Conservation (phyloP, 1,140 invertebrate genomes). For the Mya arenaria region DNA sequence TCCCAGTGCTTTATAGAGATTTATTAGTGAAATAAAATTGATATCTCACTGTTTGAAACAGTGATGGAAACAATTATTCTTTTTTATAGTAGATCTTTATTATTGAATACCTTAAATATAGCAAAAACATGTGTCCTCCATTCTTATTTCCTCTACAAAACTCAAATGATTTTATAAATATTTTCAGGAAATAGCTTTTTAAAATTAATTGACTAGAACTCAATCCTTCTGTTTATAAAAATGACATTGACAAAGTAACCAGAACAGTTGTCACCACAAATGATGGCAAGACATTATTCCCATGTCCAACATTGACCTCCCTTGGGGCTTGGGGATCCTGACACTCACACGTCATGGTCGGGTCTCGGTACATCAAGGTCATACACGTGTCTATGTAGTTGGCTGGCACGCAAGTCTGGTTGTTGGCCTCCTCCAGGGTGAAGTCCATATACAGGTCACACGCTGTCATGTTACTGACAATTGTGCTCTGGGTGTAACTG, state of each 20-base stretch:
- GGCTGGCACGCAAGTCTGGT: constrained; percentile 17
- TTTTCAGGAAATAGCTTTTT: no score
- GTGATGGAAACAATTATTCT: no score
- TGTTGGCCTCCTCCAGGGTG: constrained; percentile 1
- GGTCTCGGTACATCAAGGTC: neutral
- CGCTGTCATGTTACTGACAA: constrained; percentile 2
- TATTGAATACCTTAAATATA: no score
- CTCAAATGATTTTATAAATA: no score
- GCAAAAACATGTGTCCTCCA: no score
- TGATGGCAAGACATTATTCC: neutral
- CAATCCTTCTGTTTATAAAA: no score
- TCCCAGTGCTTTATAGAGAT: no score
- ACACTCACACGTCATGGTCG: constrained; percentile 14
- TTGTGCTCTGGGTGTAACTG: neutral
- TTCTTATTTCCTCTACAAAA: no score
- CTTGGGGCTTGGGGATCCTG: neutral
- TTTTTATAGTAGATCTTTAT: no score
- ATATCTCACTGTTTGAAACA: no score
- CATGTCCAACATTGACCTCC: neutral
- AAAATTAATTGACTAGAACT: no score
- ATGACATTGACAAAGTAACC: neutral
- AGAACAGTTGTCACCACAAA: neutral
- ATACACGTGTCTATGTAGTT: neutral
- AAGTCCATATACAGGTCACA: constrained; percentile 48
- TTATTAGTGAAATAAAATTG: no score